Evolutionary conservation across 2,113 vertebrate species (phyloP), one percentile per base, ranked within the genome.

Genomic region (Brevimyrus niger): DNA sequence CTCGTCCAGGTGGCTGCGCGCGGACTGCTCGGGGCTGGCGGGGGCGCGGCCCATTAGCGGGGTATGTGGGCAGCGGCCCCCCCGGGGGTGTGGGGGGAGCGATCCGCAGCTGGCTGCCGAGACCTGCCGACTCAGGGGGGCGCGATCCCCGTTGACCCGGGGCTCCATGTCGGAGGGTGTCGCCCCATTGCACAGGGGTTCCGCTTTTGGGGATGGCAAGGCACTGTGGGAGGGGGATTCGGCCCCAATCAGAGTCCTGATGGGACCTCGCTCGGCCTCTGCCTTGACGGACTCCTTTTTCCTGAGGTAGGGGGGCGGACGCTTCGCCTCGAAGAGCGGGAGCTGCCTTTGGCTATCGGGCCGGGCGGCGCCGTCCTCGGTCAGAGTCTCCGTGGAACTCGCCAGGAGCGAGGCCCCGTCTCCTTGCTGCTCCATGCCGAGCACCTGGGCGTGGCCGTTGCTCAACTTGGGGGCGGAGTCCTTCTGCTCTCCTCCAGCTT

Each of bases 1-100:
- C 0, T 99, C 98, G 0, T 99, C 98, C 91, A 99, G 94, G 91
- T 98, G 98, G 92, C 97, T 98, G 35, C 97, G 96, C 31, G 95
- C 91, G 0, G 96, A 97, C 90, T 98, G 98, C 55, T 99, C 98
- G 0, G 97, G 97, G 93, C 97, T 98, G 93, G 94, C 87, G 3
- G 93, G 90, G 0, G 93, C 91, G 2, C 95, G 94, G 4, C 94
- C n/a, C 61, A 69, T 94, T 91, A 93, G 95, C 27, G 94, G 92
- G 0, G 93, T 89, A 42, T 96, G 96, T 89, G 92, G 95, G 95
- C 97, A 98, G 88, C 97, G 97, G 89, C 96, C 97, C 89, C 96
- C 94, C 89, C 97, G 95, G 0, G 94, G 92, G 65, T 96, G 96
- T 7, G 95, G 91, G 88, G 96, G 95, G 1, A 95, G 91, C 3